Conservation (phyloP, 2,888 invertebrate genomes). For the Scaptomyza flava region DNA sequence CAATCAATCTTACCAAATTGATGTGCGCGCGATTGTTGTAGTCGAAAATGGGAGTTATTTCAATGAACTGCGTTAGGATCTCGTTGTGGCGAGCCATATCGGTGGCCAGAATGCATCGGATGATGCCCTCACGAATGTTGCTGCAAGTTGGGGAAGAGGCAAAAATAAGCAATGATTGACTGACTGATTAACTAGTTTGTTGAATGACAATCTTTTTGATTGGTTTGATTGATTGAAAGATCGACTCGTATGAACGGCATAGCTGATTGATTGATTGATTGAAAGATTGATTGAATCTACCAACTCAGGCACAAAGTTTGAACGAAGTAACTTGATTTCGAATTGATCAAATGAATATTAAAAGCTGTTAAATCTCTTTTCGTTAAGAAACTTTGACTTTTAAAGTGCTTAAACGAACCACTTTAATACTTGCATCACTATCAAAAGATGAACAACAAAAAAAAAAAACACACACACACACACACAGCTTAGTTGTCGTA, state of each 20-base stretch:
- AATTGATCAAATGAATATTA: not conserved
- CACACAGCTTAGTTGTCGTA: not conserved
- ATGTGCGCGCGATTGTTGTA: slow-evolving; percentile 89
- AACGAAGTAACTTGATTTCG: no score
- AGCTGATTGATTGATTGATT: not conserved
- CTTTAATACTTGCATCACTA: not conserved
- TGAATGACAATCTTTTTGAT: no score
- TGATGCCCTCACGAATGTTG: slow-evolving; percentile 91
- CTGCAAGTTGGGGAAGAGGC: slow-evolving; percentile 73
- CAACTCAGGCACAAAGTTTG: no score
- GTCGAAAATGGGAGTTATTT: slow-evolving; percentile 88
- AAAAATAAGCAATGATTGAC: not conserved
- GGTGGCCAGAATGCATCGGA: slow-evolving; percentile 90
- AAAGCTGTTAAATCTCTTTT: no score
- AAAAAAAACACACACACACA: no score
- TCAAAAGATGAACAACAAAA: no score
- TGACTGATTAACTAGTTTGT: not conserved
- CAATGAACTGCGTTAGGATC: slow-evolving; percentile 89
- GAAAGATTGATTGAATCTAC: no score
- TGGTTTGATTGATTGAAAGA: not conserved
- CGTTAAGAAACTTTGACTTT: not conserved
- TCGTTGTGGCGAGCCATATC: slow-evolving; percentile 93
- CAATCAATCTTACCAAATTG: slow-evolving; percentile 86
- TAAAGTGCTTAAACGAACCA: not conserved
- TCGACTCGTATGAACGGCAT: no score